Evolutionary conservation across 2,113 vertebrate species (phyloP).

Genomic region (Tetrao urogallus): DNA sequence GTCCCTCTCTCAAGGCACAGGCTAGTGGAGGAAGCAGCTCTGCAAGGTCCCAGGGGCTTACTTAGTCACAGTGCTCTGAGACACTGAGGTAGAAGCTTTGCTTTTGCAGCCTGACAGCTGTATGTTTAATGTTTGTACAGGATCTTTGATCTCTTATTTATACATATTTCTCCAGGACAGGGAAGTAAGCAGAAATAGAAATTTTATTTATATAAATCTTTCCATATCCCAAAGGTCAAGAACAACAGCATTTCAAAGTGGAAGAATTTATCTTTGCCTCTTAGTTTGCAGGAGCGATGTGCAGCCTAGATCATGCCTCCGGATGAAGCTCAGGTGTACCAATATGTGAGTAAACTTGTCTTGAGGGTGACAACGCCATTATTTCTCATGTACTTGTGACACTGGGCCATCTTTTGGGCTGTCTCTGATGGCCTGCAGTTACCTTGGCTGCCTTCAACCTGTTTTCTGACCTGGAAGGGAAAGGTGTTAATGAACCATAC

Average conservation of each 20-base stretch:
- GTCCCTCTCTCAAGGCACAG: not conserved
- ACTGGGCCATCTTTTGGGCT: not conserved
- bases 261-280: constrained; percentile 48
- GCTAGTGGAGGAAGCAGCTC: not conserved
- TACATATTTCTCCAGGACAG: constrained; percentile 63
- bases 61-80: constrained; percentile 28
- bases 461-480: not conserved
- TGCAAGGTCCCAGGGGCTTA: constrained; percentile 26
- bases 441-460: not conserved
- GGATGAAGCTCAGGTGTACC: not conserved
- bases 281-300: constrained; percentile 20
- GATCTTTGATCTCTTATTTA: constrained; percentile 74
- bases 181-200: constrained; percentile 58
- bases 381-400: not conserved
- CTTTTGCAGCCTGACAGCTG: constrained; percentile 62
- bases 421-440: not conserved
- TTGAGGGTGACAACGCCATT: not conserved
- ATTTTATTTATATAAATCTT: constrained; percentile 64
- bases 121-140: constrained; percentile 49
- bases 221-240: constrained; percentile 50
- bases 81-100: constrained; percentile 24
- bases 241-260: constrained; percentile 56
- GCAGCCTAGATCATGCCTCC: not conserved
- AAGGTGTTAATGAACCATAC: not conserved
- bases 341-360: not conserved